phyloP scores from a whole-genome alignment of 2,797 vertebrate genomes.

The Carcharodon carcharias region DNA sequence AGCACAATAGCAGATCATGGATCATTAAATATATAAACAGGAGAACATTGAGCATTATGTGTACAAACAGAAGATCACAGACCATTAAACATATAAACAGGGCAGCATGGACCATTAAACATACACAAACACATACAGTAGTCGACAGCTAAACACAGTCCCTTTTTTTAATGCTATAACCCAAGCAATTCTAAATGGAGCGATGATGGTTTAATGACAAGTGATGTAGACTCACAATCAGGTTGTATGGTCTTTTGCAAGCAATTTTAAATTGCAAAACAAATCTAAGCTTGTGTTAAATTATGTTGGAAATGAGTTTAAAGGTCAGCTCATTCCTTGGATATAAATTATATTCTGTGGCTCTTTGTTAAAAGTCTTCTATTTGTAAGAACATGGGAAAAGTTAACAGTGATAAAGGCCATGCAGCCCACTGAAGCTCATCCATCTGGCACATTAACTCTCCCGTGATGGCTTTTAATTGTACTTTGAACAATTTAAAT shows the following conservation, averaged over 20 bases:
- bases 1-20: background rate
- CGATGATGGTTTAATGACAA: background rate
- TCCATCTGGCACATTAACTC: background rate
- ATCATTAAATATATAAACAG: conserved; percentile 8
- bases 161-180: background rate
- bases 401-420: background rate
- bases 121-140: background rate
- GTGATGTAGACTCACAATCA: background rate
- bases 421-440: background rate
- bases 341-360: background rate
- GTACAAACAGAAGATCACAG: background rate
- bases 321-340: background rate
- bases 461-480: background rate
- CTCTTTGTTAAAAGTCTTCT: background rate
- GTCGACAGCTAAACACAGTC: background rate
- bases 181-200: conserved; percentile 1
- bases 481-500: background rate
- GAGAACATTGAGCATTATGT: conserved; percentile 1
- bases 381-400: background rate
- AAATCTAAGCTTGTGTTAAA: background rate
- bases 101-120: background rate
- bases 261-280: conserved; percentile 5
- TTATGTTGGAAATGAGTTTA: background rate
- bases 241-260: background rate
- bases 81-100: conserved; percentile 20